Base-by-base conservation (phyloP, 30 jellyfish, hydroid and myxozoan species). In the Aurelia coerulea region DNA sequence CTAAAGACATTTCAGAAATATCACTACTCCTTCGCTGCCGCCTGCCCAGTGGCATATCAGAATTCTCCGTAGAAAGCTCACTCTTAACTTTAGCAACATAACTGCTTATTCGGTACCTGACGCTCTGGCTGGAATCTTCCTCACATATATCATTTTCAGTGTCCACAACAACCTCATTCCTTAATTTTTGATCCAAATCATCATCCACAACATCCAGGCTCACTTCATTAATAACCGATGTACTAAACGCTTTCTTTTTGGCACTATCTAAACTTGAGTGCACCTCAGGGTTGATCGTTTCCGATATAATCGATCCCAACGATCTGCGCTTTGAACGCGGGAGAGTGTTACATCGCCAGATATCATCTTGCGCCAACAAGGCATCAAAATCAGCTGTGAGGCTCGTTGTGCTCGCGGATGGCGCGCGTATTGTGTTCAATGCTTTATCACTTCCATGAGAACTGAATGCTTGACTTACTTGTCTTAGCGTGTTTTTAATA, bases 401-500 rank as follows among this genome's bases (percentile, higher is more conserved):
- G 81, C 77, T 66, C 15, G 90, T 13, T 3, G 87, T 68, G n/a
- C 95, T 86, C 32, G 70, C 79, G 1, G 90, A 76, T 10, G 79
- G 72, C 0, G 68, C 82, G 15, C 79, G 82, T 19, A 39, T 19
- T 15, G 85, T 33, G 65, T 78, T 73, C 58, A 86, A 18, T 13
- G 88, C 75, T 14, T 34, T 73, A 11, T 86, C 95, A 49, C 90
- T 86, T 18, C 86, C 89, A 41, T 86, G 23, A 32, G 95, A 76
- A 50, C 95, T 88, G 83, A 95, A 95, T 1, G 99, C 99, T 37
- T 95, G 92, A 88, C 97, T 95, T 19, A 95, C 99, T 68, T 86
- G 66, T 14, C 99, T 92, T 4, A 95, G 86, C 46, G 96, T 95
- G 83, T 85, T 86, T 65, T 95, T 86, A 39, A 95, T 89, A 53